phyloP scores from a whole-genome alignment of 2,797 vertebrate species.

The Sebastes glaucus region DNA sequence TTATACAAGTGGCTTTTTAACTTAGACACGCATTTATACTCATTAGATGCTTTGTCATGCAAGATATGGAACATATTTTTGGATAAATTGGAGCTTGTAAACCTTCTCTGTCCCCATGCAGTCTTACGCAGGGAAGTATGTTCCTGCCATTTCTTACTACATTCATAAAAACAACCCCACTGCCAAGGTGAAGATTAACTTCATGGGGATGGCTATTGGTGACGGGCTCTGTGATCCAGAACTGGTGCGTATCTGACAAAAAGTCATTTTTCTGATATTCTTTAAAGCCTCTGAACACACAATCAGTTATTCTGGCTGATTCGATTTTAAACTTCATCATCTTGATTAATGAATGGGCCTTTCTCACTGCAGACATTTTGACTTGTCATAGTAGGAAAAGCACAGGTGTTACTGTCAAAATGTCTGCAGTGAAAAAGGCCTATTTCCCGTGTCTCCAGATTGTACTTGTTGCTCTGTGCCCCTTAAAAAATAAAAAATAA shows the following conservation, averaged over 20 bases:
- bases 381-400: no score
- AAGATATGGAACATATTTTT: not conserved
- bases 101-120: slow-evolving; percentile 45
- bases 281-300: not conserved
- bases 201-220: slow-evolving; percentile 87
- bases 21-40: not conserved
- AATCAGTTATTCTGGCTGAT: not conserved
- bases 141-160: slow-evolving; percentile 84
- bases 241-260: slow-evolving; percentile 68
- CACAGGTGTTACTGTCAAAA: no score
- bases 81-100: not conserved
- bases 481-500: no score
- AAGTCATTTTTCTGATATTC: not conserved
- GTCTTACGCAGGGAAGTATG: slow-evolving; percentile 89
- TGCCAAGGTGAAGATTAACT: slow-evolving; percentile 83
- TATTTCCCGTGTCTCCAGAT: not conserved
- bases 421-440: no score
- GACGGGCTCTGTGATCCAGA: slow-evolving; percentile 89
- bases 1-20: not conserved
- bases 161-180: slow-evolving; percentile 86
- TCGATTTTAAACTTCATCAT: not conserved
- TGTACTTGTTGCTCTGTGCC: not conserved
- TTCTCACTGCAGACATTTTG: no score
- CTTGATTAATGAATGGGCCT: not conserved
- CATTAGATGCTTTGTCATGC: not conserved